phyloP scores from a whole-genome alignment of 2,113 vertebrate genomes.

The Periophthalmus modestus region DNA sequence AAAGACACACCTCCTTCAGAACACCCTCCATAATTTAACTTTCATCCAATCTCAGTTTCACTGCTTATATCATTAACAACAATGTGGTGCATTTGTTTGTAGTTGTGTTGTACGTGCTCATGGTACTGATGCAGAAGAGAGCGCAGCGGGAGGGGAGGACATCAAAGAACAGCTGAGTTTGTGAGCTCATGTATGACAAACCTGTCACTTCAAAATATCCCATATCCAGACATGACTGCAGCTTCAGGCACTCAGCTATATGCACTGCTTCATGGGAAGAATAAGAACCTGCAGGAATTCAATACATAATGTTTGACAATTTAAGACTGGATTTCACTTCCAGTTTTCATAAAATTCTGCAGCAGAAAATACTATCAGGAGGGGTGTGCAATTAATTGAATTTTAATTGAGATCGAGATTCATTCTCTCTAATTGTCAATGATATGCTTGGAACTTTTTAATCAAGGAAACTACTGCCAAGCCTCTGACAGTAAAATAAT shows the following conservation, averaged over 20 bases:
- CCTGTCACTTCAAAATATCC: constrained; percentile 21
- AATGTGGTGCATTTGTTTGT: constrained; percentile 17
- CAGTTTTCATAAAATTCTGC: neutral
- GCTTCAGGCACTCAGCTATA: constrained; percentile 3
- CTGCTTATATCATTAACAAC: constrained; percentile 6
- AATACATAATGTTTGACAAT: neutral
- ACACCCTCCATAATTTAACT: neutral
- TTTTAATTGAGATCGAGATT: too few relatives aligned
- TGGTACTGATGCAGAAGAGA: neutral
- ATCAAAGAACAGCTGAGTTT: constrained; percentile 20
- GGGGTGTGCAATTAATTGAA: too few relatives aligned
- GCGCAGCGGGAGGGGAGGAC: neutral
- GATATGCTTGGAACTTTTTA: too few relatives aligned
- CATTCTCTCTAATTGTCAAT: too few relatives aligned
- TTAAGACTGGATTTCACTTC: neutral
- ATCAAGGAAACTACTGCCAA: too few relatives aligned
- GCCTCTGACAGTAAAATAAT: too few relatives aligned
- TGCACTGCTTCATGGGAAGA: neutral
- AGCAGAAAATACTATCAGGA: neutral
- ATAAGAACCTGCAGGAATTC: neutral
- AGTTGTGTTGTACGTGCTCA: neutral
- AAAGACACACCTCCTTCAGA: neutral
- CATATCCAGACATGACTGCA: neutral
- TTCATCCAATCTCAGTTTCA: neutral
- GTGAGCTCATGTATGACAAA: constrained; percentile 16